Conservation (phyloP, 2,888 invertebrate genomes). For the Heliconius cydno region DNA sequence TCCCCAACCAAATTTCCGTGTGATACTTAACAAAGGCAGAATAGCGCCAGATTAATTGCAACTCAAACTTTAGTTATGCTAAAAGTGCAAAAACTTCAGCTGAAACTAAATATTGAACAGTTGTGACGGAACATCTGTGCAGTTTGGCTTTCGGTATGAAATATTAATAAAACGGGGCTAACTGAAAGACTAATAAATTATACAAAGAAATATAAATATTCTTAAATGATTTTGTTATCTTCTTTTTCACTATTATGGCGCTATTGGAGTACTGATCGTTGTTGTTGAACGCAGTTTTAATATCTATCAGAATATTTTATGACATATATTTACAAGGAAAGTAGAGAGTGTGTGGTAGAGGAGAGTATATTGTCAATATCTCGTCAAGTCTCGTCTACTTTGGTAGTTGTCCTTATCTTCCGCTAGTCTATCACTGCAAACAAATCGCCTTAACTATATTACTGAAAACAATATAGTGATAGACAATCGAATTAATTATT, state of each 20-base stretch:
- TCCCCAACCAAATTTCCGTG: slow-evolving; percentile 18
- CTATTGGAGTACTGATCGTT: background rate
- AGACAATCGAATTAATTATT: too few species aligned
- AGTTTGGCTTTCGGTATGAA: slow-evolving; percentile 33
- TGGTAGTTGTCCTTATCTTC: too few species aligned
- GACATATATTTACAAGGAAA: background rate
- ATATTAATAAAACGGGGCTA: slow-evolving; percentile 27
- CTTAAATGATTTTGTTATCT: background rate
- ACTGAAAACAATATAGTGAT: too few species aligned
- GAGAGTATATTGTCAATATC: too few species aligned
- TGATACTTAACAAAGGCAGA: slow-evolving; percentile 34
- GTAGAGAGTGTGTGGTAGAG: background rate
- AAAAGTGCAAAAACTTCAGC: slow-evolving; percentile 40
- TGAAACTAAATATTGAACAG: slow-evolving; percentile 45
- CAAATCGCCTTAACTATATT: too few species aligned
- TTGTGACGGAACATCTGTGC: slow-evolving; percentile 42
- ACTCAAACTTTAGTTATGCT: slow-evolving; percentile 34
- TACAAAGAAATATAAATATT: slow-evolving; percentile 8
- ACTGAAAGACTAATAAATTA: slow-evolving; percentile 26
- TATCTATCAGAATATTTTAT: background rate
- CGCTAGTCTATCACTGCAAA: too few species aligned
- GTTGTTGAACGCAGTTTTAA: background rate
- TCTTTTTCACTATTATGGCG: background rate
- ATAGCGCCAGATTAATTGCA: slow-evolving; percentile 36
- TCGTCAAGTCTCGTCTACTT: too few species aligned